Evolutionary conservation across 1,140 invertebrate genomes (phyloP).

Genomic region (Hesperophylax magnus): DNA sequence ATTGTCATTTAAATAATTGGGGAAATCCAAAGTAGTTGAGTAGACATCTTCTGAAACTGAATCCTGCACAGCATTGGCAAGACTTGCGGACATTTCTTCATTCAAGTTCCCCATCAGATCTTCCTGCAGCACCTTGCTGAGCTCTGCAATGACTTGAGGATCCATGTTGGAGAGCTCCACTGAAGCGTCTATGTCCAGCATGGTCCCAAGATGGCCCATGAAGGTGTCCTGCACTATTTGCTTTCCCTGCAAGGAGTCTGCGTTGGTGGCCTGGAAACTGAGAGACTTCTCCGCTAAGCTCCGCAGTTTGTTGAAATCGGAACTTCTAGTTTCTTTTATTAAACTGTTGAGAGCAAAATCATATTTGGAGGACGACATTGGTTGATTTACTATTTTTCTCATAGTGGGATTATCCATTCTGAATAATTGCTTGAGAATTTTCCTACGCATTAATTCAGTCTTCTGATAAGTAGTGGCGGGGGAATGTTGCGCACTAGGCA

Average conservation of each 20-base stretch:
- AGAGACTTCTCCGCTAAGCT: conserved; percentile 53
- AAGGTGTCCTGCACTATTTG: conserved; percentile 53
- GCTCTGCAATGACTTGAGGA: conserved; percentile 51
- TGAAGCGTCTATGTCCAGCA: conserved; percentile 52
- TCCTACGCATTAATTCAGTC: conserved; percentile 50
- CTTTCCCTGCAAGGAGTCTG: conserved; percentile 47
- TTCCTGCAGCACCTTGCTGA: conserved; percentile 52
- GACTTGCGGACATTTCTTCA: conserved; percentile 47
- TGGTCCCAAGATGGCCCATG: conserved; percentile 51
- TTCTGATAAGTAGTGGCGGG: conserved; percentile 39
- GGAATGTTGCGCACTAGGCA: background rate
- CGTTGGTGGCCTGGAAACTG: conserved; percentile 43
- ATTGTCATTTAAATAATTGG: conserved; percentile 7
- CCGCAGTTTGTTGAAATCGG: conserved; percentile 41
- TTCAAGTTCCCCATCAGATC: conserved; percentile 47
- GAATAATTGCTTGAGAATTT: conserved; percentile 54
- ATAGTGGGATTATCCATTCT: conserved; percentile 51
- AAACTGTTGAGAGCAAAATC: conserved; percentile 49
- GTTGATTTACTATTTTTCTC: conserved; percentile 45
- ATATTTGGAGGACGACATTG: conserved; percentile 46
- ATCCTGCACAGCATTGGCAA: conserved; percentile 42
- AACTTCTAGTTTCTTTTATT: conserved; percentile 49
- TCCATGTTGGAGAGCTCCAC: conserved; percentile 54
- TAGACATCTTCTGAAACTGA: conserved; percentile 12
- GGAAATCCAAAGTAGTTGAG: background rate